phyloP scores from a whole-genome alignment of 2,888 invertebrate genomes.

The Dorcus hopei region DNA sequence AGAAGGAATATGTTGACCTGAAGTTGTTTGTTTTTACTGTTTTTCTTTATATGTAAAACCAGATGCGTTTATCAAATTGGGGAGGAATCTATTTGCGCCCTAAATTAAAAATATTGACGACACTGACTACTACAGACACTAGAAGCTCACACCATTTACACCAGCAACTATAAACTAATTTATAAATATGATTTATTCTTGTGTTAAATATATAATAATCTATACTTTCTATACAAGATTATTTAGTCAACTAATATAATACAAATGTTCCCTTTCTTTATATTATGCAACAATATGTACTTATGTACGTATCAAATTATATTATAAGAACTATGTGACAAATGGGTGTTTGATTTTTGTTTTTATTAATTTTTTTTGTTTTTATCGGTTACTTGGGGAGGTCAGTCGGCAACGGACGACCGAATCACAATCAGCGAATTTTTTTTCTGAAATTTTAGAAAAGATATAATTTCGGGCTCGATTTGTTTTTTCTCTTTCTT shows the following conservation, averaged over 20 bases:
- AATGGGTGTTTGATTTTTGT: constrained; percentile 20
- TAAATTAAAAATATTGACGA: constrained; percentile 35
- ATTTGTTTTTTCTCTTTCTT: not conserved
- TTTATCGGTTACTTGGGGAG: constrained; percentile 1
- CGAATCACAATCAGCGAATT: no score
- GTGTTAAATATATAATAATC: constrained; percentile 46
- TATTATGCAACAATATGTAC: constrained; percentile 46
- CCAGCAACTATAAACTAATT: constrained; percentile 42
- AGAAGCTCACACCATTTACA: constrained; percentile 51
- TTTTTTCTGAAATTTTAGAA: not conserved
- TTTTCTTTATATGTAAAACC: constrained; percentile 2
- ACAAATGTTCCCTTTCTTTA: constrained; percentile 45
- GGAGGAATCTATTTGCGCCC: constrained; percentile 3
- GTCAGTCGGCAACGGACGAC: not conserved
- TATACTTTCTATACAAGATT: constrained; percentile 49
- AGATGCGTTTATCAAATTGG: not conserved
- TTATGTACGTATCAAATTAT: constrained; percentile 43
- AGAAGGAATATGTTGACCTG: not conserved
- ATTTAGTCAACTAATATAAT: constrained; percentile 38
- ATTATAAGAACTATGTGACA: constrained; percentile 28
- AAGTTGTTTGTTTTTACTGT: not conserved
- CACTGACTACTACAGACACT: constrained; percentile 30
- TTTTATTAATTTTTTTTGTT: constrained; percentile 9
- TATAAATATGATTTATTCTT: constrained; percentile 46
- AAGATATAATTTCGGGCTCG: no score